phyloP scores from a whole-genome alignment of 2,888 invertebrate species.

The Eretmocerus hayati region DNA sequence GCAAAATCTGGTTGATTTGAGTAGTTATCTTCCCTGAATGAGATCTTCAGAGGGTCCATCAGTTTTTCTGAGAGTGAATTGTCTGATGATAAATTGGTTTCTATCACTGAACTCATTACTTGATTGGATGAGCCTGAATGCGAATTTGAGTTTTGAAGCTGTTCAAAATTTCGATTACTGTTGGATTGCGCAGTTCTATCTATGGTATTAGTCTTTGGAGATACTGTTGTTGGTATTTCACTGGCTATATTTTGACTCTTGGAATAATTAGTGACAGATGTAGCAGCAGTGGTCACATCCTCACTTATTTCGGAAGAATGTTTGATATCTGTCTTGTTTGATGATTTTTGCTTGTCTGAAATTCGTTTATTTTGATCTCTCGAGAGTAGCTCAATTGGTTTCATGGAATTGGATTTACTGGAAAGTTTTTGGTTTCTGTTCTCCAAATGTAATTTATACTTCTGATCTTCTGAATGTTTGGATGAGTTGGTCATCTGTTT shows the following conservation, averaged over 20 bases:
- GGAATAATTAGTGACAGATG: conserved; percentile 25
- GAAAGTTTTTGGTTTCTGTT: conserved; percentile 20
- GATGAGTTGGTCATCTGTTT: conserved; percentile 25
- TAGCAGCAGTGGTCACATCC: conserved; percentile 30
- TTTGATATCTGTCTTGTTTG: conserved; percentile 30
- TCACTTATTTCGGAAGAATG: conserved; percentile 32
- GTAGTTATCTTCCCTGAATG: conserved; percentile 38
- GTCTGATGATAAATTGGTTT: conserved; percentile 28
- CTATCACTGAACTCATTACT: conserved; percentile 23
- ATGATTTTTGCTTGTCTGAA: conserved; percentile 33
- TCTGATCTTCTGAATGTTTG: conserved; percentile 32
- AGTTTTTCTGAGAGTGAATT: conserved; percentile 29
- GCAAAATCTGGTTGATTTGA: conserved; percentile 38
- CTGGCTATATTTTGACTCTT: conserved; percentile 25
- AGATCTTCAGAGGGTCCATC: conserved; percentile 39
- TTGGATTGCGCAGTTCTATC: conserved; percentile 24
- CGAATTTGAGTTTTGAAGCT: conserved; percentile 23
- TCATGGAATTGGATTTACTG: conserved; percentile 20
- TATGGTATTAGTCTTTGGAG: conserved; percentile 27
- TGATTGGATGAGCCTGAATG: conserved; percentile 14
- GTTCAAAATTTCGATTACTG: conserved; percentile 24
- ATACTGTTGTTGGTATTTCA: conserved; percentile 21
- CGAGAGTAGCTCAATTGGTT: conserved; percentile 18
- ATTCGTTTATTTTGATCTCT: conserved; percentile 27
- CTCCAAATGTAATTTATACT: conserved; percentile 26